Evolutionary conservation across 92 coral and sea anemone species (phyloP).

Genomic region (Galaxea fascicularis): DNA sequence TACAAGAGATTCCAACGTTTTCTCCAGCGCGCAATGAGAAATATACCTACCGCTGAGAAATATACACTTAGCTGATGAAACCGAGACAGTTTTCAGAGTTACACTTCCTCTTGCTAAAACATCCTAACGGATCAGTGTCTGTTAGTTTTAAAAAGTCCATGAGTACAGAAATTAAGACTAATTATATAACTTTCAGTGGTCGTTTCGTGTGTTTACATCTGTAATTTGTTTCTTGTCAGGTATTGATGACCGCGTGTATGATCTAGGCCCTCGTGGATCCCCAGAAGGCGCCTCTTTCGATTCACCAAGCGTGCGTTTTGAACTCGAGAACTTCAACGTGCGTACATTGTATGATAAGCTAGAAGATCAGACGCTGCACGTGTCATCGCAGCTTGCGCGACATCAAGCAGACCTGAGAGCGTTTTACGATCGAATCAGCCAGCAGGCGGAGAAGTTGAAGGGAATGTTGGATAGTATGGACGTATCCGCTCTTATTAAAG

Average conservation of each 20-base stretch:
- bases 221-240: neutral
- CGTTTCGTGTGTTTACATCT: neutral
- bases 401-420: constrained; percentile 97
- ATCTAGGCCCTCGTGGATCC: constrained; percentile 94
- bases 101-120: too few species aligned
- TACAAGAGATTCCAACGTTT: neutral
- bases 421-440: constrained; percentile 96
- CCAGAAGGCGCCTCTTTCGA: constrained; percentile 92
- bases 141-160: too few species aligned
- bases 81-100: too few species aligned
- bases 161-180: too few species aligned
- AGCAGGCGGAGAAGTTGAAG: constrained; percentile 94
- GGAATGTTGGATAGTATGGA: constrained; percentile 97
- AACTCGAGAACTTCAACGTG: constrained; percentile 94
- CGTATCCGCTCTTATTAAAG: constrained; percentile 95
- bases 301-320: constrained; percentile 80
- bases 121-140: too few species aligned
- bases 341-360: constrained; percentile 95
- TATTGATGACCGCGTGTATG: constrained; percentile 85
- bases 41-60: too few species aligned
- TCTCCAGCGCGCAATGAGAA: too few species aligned
- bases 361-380: constrained; percentile 98
- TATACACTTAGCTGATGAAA: too few species aligned
- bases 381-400: constrained; percentile 97
- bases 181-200: too few species aligned